A percentile compares a stretch with the other conserved stretches of the same genome.
These are phyloP conservation scores for Peromyscus maniculatus DNA, from an alignment of 2,113 vertebrate species.

Conservation along the genomic window DNA sequence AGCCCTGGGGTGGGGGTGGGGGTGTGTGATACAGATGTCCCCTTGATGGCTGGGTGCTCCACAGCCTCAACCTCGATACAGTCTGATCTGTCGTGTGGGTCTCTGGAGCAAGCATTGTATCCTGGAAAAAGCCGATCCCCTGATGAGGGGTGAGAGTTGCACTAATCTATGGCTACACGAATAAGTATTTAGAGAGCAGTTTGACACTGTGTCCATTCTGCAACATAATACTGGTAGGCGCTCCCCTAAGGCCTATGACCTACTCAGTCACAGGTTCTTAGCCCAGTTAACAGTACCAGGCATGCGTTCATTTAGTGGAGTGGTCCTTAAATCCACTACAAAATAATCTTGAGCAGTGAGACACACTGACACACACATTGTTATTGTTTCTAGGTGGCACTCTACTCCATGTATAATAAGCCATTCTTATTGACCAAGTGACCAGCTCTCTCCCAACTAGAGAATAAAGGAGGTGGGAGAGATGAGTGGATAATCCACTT, in stretches of 20 bases:
- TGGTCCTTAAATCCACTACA: not conserved
- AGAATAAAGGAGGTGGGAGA: constrained; percentile 31
- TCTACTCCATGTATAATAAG: not conserved
- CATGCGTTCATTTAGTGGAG: not conserved
- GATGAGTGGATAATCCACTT: not conserved
- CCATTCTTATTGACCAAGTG: constrained; percentile 41
- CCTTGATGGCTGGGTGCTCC: too few species aligned
- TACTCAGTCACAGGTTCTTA: not conserved
- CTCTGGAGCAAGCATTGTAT: not conserved
- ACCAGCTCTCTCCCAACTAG: constrained; percentile 6
- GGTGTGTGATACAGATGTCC: not conserved
- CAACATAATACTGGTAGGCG: not conserved
- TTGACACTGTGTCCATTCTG: not conserved
- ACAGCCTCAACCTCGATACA: not conserved
- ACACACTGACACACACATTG: not conserved
- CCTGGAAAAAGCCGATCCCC: too few species aligned
- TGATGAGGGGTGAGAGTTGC: not conserved
- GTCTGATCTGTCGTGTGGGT: not conserved
- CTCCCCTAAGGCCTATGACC: not conserved
- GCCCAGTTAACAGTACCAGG: not conserved
- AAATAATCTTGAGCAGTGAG: constrained; percentile 24
- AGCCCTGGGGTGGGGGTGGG: not conserved
- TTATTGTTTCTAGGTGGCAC: constrained; percentile 8
- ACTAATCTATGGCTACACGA: not conserved
- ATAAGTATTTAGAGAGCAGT: too few species aligned